Evolutionary conservation across 2,888 invertebrate genomes (phyloP).

Genomic region (Lacanobia oleracea): DNA sequence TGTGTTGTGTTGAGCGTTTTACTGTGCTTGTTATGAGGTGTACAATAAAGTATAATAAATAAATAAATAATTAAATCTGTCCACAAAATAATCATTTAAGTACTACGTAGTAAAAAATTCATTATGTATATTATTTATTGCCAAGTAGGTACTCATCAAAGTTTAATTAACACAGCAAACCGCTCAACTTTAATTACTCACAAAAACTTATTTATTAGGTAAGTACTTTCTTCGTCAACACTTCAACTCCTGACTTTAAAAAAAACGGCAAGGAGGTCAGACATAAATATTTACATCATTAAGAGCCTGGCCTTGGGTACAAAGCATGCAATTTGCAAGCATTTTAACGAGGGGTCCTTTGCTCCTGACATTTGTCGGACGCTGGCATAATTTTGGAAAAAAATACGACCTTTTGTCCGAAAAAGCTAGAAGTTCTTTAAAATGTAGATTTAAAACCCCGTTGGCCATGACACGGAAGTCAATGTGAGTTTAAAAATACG

Average conservation of each 20-base stretch:
- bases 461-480: neutral
- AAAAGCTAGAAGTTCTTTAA: neutral
- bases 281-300: constrained; percentile 50
- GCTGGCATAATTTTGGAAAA: constrained; percentile 11
- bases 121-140: too few relatives aligned
- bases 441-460: neutral
- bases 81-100: too few relatives aligned
- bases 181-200: neutral
- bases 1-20: too few relatives aligned
- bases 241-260: neutral
- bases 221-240: neutral
- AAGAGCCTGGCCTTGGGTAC: constrained; percentile 12
- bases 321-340: constrained; percentile 43
- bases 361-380: constrained; percentile 12
- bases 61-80: too few relatives aligned
- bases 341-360: constrained; percentile 37
- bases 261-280: constrained; percentile 12
- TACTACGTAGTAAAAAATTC: too few relatives aligned
- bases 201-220: neutral
- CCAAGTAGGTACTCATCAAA: too few relatives aligned
- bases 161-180: too few relatives aligned
- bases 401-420: neutral
- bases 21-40: too few relatives aligned
- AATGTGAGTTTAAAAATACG: neutral
- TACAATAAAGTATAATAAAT: too few relatives aligned